phyloP scores from a whole-genome alignment of 2,113 vertebrate genomes.

The Albula glossodonta region DNA sequence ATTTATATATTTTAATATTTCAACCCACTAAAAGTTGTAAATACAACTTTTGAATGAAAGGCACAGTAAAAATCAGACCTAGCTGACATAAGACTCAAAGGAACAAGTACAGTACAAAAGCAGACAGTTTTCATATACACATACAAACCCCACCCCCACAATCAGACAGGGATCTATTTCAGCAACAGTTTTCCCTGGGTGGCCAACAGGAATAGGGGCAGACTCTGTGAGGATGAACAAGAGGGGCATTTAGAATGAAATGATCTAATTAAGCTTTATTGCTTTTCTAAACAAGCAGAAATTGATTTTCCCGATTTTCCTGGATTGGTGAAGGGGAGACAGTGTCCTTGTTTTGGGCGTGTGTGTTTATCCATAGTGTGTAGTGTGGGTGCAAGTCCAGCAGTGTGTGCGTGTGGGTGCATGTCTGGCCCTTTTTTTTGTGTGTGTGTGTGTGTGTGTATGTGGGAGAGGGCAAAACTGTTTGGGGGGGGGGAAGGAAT shows the following conservation, averaged over 20 bases:
- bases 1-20: conserved; percentile 83
- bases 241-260: conserved; percentile 69
- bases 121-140: conserved; percentile 86
- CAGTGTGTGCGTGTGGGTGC: background rate
- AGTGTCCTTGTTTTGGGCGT: background rate
- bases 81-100: conserved; percentile 91
- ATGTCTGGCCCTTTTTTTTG: too few relatives aligned
- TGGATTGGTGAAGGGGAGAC: background rate
- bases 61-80: conserved; percentile 98
- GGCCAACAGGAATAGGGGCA: conserved; percentile 55
- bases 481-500: too few relatives aligned
- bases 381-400: too few relatives aligned
- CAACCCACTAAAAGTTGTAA: conserved; percentile 95
- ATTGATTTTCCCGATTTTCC: background rate
- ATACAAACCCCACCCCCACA: conserved; percentile 73
- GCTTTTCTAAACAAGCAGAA: conserved; percentile 74
- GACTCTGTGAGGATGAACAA: conserved; percentile 76
- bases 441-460: background rate
- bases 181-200: conserved; percentile 60
- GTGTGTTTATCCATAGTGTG: background rate
- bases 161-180: conserved; percentile 45
- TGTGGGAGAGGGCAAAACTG: background rate
- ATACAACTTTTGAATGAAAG: conserved; percentile 95
- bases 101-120: conserved; percentile 92
- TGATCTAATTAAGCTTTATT: conserved; percentile 83